These are phyloP conservation scores for Danio choprae DNA, from an alignment of 2,797 vertebrate genomes.

Conservation along the genomic window DNA sequence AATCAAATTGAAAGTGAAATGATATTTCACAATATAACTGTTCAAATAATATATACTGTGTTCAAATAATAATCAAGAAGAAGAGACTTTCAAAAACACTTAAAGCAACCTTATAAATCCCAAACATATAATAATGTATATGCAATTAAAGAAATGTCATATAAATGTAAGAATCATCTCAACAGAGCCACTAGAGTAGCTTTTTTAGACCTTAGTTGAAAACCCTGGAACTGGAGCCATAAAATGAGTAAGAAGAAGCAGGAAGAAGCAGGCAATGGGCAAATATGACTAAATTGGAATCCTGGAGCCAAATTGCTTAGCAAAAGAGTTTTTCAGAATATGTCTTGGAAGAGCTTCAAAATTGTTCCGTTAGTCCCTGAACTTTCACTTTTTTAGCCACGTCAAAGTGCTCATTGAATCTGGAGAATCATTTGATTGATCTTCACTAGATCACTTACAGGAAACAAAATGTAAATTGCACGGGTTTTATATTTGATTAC, in stretches of 20 bases:
- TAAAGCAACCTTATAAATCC: too few relatives aligned
- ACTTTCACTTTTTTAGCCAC: neutral
- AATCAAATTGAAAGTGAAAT: too few relatives aligned
- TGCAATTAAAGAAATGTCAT: neutral
- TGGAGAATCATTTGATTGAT: neutral
- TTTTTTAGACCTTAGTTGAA: neutral
- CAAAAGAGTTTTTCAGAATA: neutral
- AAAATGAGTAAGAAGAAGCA: neutral
- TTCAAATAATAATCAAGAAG: too few relatives aligned
- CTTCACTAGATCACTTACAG: neutral
- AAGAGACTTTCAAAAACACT: too few relatives aligned
- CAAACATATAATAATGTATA: neutral
- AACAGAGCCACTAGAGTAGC: neutral
- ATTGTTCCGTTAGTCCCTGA: neutral
- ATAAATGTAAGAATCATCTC: neutral
- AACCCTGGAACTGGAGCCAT: neutral
- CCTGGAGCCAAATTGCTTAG: constrained; percentile 1
- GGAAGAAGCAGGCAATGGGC: constrained; percentile 2
- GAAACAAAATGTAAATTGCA: neutral
- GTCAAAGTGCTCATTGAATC: neutral
- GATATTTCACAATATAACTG: too few relatives aligned
- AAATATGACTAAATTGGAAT: constrained; percentile 16
- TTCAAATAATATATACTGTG: too few relatives aligned
- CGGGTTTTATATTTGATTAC: neutral
- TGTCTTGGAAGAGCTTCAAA: neutral